Evolutionary conservation across 2,888 invertebrate species (phyloP), one percentile per base, ranked within the genome.

Genomic region (Eilema caniola): DNA sequence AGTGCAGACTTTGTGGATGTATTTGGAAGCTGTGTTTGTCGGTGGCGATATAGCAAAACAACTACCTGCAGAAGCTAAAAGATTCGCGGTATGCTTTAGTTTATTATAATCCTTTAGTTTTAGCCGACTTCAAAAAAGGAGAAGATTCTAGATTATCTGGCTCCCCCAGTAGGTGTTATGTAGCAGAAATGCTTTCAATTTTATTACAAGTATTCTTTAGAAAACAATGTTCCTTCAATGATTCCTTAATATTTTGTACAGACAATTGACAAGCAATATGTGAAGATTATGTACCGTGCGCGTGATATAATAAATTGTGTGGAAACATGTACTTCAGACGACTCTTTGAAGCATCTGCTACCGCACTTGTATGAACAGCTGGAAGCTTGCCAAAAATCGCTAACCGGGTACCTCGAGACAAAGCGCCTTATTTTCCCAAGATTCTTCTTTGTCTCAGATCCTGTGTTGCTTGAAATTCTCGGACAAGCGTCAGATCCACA

Each of bases 401-500:
- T 98, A 62, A 98, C 98, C 69, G 98, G 97, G 0, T 98, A 98
- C 86, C 92, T 98, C 85, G 98, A 98, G 93, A 97, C 97, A 25
- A 98, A 98, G 88, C 95, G 98, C 71, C 95, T 97, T 76, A 96
- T 98, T 75, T 98, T 98, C 88, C 98, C 98, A 41, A 95, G 98
- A 80, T 98, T 98, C 92, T 98, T 98, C 95, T 98, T 98, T 88
- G 97, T 98, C 66, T 98, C 98, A 2, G 98, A 98, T 96, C 98
- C 98, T 11, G 98, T 98, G 41, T 90, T 98, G 69, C 90, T 98
- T 78, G 98, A 98, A 93, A 98, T 98, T 84, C 96, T 98, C 74
- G 98, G 98, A 5, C 98, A 98, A 90, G 98, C 98, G 24, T 98
- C 98, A 1, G 97, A 98, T 91, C 98, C 98, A 0, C 97, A 97